Base-by-base conservation (phyloP, 1,140 invertebrate species). In the Chrysoperla carnea region DNA sequence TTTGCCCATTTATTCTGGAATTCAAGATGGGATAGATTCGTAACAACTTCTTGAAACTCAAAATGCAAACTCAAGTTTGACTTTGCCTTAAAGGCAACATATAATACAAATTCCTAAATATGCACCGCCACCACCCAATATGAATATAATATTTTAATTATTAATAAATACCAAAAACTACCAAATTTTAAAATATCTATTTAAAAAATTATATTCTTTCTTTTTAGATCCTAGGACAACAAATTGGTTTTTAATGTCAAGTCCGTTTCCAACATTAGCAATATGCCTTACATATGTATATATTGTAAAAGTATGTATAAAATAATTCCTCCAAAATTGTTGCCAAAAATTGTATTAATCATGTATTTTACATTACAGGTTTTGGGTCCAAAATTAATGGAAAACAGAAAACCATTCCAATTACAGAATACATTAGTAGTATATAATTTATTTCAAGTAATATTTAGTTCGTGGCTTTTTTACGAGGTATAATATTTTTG, bases 381-480 rank as follows among this genome's bases (percentile, higher is more conserved):
- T 54, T 52, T 85, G 46, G 90, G 89, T 6, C 89, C 87, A 27
- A 75, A 72, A 56, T 63, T 86, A 41, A 96, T 96, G 91, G 79
- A 85, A 64, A 81, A 89, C 61, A 73, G 86, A 55, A 81, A 88
- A 68, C 82, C 90, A 7, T 85, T 84, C 51, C 69, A 88, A 54
- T 71, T 95, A 27, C 76, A 79, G 51, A 72, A 72, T 55, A 49
- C 81, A 37, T 72, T 95, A 62, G 78, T 92, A 53, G 61, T 73
- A 37, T 95, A 95, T 61, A 95, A 95, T 64, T 68, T 85, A 31
- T 64, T 78, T 48, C 83, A 93, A 75, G 85, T 93, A 27, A 42
- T 87, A 36, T 80, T 91, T 53, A 89, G 84, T 49, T 51, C 72
- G 6, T 92, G 82, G 76, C 66, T 92, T 36, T 87, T 88, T 55